phyloP scores from a whole-genome alignment of 35 echinoderm and acorn worm genomes.

The Strongylocentrotus purpuratus region DNA sequence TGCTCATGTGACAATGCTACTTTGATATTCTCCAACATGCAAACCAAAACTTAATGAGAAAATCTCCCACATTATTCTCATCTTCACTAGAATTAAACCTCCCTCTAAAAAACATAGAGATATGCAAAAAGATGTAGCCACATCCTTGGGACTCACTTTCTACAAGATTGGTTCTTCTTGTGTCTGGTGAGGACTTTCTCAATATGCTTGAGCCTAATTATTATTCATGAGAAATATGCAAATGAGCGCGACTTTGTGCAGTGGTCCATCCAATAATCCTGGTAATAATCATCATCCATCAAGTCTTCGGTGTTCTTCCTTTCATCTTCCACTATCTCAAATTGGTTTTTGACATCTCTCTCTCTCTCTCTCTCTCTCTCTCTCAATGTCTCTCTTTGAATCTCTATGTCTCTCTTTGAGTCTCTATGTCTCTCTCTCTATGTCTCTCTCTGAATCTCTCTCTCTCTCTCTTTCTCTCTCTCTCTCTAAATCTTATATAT shows the following conservation, averaged over 20 bases:
- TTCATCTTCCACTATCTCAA: not conserved
- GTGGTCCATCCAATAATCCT: not conserved
- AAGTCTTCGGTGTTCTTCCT: not conserved
- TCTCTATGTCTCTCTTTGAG: not conserved
- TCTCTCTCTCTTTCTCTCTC: no score
- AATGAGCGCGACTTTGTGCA: not conserved
- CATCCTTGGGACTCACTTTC: not conserved
- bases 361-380: not conserved
- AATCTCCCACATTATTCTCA: no score
- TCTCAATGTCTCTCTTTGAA: not conserved
- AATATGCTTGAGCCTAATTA: not conserved
- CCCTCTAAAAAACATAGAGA: no score
- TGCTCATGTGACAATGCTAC: no score
- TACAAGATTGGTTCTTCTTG: not conserved
- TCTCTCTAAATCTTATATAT: no score
- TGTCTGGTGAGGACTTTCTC: not conserved
- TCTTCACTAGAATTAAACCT: no score
- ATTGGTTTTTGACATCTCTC: not conserved
- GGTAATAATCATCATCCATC: conserved; percentile 5
- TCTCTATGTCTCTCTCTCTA: no score
- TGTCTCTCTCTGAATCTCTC: not conserved
- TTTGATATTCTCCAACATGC: no score
- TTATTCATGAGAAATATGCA: not conserved
- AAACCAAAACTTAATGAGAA: no score
- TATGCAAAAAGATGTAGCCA: not conserved